Evolutionary conservation across 2,113 vertebrate genomes (phyloP), one percentile per base, ranked within the genome.

Genomic region (Antechinus flavipes): DNA sequence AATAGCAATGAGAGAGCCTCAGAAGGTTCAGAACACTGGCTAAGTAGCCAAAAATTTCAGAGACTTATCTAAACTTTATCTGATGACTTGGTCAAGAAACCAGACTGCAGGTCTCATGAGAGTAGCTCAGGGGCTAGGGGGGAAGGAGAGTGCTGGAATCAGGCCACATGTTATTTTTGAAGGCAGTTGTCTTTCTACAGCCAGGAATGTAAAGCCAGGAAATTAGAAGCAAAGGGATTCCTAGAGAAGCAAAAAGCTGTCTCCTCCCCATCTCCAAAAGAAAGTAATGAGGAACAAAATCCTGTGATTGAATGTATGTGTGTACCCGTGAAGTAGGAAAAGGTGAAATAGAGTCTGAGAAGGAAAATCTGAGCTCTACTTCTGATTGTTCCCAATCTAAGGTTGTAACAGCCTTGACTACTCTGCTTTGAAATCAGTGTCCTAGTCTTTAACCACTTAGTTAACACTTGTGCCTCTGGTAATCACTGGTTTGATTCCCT

Each of bases 1-100:
- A 96, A 93, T 96, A 97, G 91, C 55, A 93, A 94, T 93, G 54
- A 96, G 91, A 61, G 92, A 97, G 96, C 97, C 95, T 94, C 92
- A 96, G 91, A 97, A 93, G 35, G 92, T 95, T 96, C 93, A 96
- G 95, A 97, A 94, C 27, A 95, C 96, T 97, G 91, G 94, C 89
- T 93, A 93, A 61, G 90, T 58, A 52, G 54, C 68, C 92, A 94
- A 61, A 49, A 95, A 47, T 54, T 94, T 94, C 92, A 93, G 91
- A 94, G 92, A 91, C 27, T 56, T 92, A 58, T 96, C 89, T 54
- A 90, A 91, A 97, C 94, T n/a, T 61, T 89, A 53, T 93, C 93
- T 30, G 58, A 96, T 90, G 26, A 61, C 61, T 50, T 96, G 54
- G 19, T 89, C 49, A 54, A 94, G 95, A 76, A 53, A 95, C 27